Conservation (phyloP, 2,888 invertebrate genomes). For the Ormyrus nitidulus region DNA sequence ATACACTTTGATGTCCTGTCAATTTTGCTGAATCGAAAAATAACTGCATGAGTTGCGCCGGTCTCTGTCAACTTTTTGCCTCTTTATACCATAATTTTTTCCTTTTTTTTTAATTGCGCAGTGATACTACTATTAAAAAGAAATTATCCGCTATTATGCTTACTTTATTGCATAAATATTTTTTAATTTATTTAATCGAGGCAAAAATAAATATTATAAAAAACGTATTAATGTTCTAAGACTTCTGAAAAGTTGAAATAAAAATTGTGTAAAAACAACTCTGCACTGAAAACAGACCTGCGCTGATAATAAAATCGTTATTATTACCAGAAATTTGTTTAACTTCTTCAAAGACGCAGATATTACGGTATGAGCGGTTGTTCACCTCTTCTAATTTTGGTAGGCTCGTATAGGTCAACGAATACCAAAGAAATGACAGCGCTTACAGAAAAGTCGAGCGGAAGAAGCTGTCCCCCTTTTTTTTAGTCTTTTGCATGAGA, state of each 20-base stretch:
- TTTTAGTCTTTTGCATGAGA: neutral
- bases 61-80: neutral
- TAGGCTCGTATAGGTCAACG: neutral
- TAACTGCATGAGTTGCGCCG: constrained; percentile 25
- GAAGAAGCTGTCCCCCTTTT: constrained; percentile 19
- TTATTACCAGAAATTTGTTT: too few species aligned
- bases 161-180: neutral
- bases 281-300: too few species aligned
- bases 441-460: constrained; percentile 30
- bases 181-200: neutral
- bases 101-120: too few species aligned
- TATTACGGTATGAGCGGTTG: neutral
- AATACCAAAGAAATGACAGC: constrained; percentile 27
- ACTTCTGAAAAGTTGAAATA: too few species aligned
- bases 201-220: too few species aligned
- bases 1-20: constrained; percentile 36
- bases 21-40: constrained; percentile 27
- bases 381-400: constrained; percentile 46
- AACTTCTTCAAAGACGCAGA: neutral
- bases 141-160: neutral
- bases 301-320: too few species aligned
- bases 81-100: too few species aligned
- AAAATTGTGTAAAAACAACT: too few species aligned
- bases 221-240: too few species aligned
- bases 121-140: too few species aligned